These are phyloP conservation scores for Glomeris marginata DNA, from an alignment of 2,888 invertebrate species.

Conservation along the genomic window DNA sequence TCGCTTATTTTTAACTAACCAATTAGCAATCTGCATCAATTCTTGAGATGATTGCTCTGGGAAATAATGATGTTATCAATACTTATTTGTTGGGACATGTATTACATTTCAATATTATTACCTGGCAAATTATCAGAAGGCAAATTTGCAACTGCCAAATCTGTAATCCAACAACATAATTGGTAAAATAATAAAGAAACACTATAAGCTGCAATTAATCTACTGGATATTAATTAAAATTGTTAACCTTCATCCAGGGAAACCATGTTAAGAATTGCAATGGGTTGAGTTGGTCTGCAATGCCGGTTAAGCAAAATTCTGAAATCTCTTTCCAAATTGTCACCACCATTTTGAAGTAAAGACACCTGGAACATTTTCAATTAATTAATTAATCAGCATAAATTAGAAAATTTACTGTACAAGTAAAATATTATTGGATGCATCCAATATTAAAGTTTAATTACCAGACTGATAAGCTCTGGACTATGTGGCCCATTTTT, in stretches of 20 bases:
- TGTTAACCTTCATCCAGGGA: conserved; percentile 43
- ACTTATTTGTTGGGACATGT: background rate
- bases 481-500: conserved; percentile 85
- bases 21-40: conserved; percentile 61
- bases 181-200: background rate
- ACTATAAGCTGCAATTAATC: background rate
- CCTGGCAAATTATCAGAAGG: conserved; percentile 6
- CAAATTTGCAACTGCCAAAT: conserved; percentile 3
- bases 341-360: conserved; percentile 46
- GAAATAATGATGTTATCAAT: background rate
- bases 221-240: too few species aligned
- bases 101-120: background rate
- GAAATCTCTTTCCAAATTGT: conserved; percentile 73
- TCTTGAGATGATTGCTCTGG: conserved; percentile 33
- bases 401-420: background rate
- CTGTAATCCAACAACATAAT: conserved; percentile 1
- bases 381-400: too few species aligned
- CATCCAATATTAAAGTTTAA: background rate
- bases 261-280: conserved; percentile 73
- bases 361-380: conserved; percentile 23
- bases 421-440: background rate
- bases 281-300: conserved; percentile 70
- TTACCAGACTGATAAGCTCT: conserved; percentile 81
- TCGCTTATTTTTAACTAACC: conserved; percentile 63
- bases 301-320: conserved; percentile 69